Evolutionary conservation across 1,140 invertebrate species (phyloP), one percentile per base, ranked within the genome.

Genomic region (Phortica variegata): DNA sequence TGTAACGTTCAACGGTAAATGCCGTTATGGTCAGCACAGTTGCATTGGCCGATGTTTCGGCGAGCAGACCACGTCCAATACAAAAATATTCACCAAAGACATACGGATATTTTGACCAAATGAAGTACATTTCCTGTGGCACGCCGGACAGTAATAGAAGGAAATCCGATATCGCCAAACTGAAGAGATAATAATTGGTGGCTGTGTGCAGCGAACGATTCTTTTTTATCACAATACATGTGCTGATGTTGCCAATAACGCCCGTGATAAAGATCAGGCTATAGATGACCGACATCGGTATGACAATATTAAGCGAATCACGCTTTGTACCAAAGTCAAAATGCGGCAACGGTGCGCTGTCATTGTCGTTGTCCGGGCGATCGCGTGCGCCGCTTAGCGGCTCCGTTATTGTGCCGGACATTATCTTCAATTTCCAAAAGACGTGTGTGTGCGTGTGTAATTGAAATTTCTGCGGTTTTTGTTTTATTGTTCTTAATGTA

Each of bases 151-250:
- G 63, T 13, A 98, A 81, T 3, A 97, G 78, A 7, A 98, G 77
- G 17, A 98, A 80, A 75, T 98, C 96, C 1, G 93, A 95, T 33
- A 97, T 80, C 5, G 95, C 93, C 61, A 98, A 79, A 68, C 89
- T 93, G 77, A 97, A 96, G 34, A 97, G 80, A 70, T 97, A 97
- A 62, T 91, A 95, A 73, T 97, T 97, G 9, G 90, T 93, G 1
- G 91, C 88, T 0, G 90, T 93, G 66, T 93, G 91, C 88, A 97
- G 91, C n/a, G 86, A 88, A 68, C 89, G 90, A 77, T 96, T 96
- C 55, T 87, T 82, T 17, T 87, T 82, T 42, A 98, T 97, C 8
- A 98, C 94, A 34, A 96, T 81, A 73, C 94, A 97, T 5, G 94
- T 97, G 71, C 87, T 88, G 6, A 95, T 79, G 74, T 98, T 98